phyloP scores from a whole-genome alignment of 2,888 invertebrate genomes.

The Eudasyphora cyanicolor region DNA sequence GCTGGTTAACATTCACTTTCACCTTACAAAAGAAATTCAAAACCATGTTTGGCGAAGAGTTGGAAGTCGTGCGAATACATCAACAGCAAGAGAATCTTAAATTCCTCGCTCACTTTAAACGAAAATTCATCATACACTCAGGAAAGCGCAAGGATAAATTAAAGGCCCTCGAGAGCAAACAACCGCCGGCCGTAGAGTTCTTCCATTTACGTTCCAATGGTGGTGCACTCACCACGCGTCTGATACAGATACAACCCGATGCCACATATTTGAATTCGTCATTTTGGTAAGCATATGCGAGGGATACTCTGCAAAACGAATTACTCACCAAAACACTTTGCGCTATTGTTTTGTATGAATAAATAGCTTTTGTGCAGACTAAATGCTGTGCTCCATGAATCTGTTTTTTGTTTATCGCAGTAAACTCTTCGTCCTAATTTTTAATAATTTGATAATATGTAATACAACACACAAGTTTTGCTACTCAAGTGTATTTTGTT shows the following conservation, averaged over 20 bases:
- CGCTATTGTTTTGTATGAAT: too few relatives aligned
- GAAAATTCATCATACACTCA: conserved; percentile 94
- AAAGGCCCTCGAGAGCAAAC: conserved; percentile 78
- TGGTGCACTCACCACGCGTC: conserved; percentile 93
- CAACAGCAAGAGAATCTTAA: conserved; percentile 99
- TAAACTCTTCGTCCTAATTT: too few relatives aligned
- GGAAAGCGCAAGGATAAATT: conserved; percentile 87
- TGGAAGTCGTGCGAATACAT: conserved; percentile 97
- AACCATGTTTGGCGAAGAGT: conserved; percentile 90
- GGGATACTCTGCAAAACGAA: too few relatives aligned
- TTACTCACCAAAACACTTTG: neutral
- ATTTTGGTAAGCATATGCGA: conserved; percentile 91
- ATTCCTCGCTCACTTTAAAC: conserved; percentile 98
- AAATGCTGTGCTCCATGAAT: too few relatives aligned
- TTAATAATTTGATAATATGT: too few relatives aligned
- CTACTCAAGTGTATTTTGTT: too few relatives aligned
- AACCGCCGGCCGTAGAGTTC: conserved; percentile 90
- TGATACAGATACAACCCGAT: conserved; percentile 94
- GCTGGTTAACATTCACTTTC: conserved; percentile 99
- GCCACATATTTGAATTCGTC: conserved; percentile 93
- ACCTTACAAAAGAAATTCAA: conserved; percentile 96
- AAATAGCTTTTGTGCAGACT: too few relatives aligned
- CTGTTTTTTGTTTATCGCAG: too few relatives aligned
- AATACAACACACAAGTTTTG: too few relatives aligned
- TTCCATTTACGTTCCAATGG: conserved; percentile 98